phyloP scores from a whole-genome alignment of 2,888 invertebrate species.

The Dicycla oo region DNA sequence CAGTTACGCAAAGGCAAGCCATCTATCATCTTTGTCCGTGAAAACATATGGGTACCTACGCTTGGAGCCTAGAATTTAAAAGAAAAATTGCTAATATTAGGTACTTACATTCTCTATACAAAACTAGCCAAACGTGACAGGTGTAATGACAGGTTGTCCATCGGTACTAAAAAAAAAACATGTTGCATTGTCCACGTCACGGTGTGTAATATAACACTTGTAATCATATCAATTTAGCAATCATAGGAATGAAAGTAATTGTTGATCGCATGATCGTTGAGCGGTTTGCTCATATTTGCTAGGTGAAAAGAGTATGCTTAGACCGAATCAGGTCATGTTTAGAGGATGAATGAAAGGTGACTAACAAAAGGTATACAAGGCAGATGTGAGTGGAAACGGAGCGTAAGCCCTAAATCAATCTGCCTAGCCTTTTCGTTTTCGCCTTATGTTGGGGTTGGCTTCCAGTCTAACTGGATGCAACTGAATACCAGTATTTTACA shows the following conservation, averaged over 20 bases:
- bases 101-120: slow-evolving; percentile 27
- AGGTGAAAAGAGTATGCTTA: too few species aligned
- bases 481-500: too few species aligned
- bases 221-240: slow-evolving; percentile 16
- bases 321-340: too few species aligned
- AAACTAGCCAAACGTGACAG: slow-evolving; percentile 52
- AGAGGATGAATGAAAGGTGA: too few species aligned
- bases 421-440: too few species aligned
- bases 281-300: not conserved
- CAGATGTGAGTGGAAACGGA: too few species aligned
- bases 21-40: not conserved
- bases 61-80: slow-evolving; percentile 32
- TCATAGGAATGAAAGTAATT: slow-evolving; percentile 13
- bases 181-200: slow-evolving; percentile 1
- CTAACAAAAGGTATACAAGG: too few species aligned
- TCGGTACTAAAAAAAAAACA: slow-evolving; percentile 16
- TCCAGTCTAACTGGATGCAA: too few species aligned
- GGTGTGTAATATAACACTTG: not conserved
- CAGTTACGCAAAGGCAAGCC: not conserved
- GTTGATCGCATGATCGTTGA: not conserved
- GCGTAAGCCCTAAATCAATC: too few species aligned
- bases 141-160: slow-evolving; percentile 33
- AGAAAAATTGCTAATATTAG: slow-evolving; percentile 2
- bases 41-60: slow-evolving; percentile 30
- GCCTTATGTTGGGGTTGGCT: too few species aligned